These are phyloP conservation scores for Galagoides demidoff DNA, from an alignment of 2,797 vertebrate genomes.

Conservation along the genomic window DNA sequence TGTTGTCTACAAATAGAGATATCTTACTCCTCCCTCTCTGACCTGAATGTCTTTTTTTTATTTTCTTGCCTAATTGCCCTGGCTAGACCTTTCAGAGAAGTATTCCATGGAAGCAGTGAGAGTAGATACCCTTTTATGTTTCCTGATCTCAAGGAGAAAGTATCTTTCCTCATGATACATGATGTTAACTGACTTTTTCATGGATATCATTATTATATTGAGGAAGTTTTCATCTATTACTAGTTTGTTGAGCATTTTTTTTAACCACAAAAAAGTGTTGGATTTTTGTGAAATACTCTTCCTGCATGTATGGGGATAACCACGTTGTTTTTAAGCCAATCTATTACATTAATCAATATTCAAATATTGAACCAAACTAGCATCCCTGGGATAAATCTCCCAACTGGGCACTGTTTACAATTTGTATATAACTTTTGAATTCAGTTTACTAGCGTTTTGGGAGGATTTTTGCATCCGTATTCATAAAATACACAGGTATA, in stretches of 20 bases:
- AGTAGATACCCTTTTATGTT: background rate
- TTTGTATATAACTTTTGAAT: background rate
- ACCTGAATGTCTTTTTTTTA: background rate
- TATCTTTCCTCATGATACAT: background rate
- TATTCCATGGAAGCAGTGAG: background rate
- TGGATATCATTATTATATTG: background rate
- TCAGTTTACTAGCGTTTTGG: background rate
- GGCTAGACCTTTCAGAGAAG: background rate
- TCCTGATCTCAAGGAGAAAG: background rate
- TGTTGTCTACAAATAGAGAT: background rate
- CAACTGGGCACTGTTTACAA: background rate
- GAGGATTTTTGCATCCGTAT: background rate
- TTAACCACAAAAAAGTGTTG: background rate
- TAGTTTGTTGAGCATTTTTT: background rate
- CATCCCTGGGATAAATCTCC: background rate
- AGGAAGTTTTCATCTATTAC: background rate
- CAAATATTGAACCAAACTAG: background rate
- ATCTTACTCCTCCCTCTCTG: background rate
- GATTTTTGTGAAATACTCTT: constrained; percentile 34
- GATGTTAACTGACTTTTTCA: background rate
- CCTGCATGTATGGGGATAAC: background rate
- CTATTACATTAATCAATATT: background rate
- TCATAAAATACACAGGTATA: background rate
- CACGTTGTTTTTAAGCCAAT: background rate
- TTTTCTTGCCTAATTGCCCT: background rate